Evolutionary conservation across 1,140 invertebrate genomes (phyloP).

Genomic region (Dysdera silvatica): DNA sequence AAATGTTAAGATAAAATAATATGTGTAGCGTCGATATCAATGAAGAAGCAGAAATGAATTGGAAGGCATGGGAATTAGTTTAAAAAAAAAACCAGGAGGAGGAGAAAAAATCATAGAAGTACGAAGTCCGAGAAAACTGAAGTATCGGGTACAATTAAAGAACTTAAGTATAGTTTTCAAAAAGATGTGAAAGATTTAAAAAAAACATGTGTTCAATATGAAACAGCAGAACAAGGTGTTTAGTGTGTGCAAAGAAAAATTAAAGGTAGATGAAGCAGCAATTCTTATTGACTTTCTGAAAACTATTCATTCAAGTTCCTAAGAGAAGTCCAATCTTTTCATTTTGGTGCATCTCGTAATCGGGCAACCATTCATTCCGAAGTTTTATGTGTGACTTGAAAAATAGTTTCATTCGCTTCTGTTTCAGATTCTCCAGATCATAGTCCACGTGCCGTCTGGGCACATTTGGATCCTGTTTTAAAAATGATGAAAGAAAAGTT

Average conservation of each 20-base stretch:
- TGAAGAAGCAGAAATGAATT: too few relatives aligned
- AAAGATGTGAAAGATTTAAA: not conserved
- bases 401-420: slow-evolving; percentile 1
- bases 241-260: not conserved
- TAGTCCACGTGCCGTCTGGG: slow-evolving; percentile 1
- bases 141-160: too few relatives aligned
- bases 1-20: too few relatives aligned
- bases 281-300: slow-evolving; percentile 1
- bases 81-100: too few relatives aligned
- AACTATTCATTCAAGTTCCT: not conserved
- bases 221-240: slow-evolving; percentile 1
- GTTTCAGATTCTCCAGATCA: slow-evolving; percentile 1
- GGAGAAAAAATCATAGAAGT: too few relatives aligned
- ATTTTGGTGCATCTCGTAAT: slow-evolving; percentile 4
- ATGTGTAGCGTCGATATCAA: too few relatives aligned
- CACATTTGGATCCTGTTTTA: slow-evolving; percentile 2
- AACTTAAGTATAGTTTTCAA: not conserved
- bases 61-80: too few relatives aligned
- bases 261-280: slow-evolving; percentile 11
- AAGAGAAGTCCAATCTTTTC: slow-evolving; percentile 7
- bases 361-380: not conserved
- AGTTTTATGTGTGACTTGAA: slow-evolving; percentile 8
- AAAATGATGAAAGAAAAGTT: slow-evolving; percentile 2
- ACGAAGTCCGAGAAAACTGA: too few relatives aligned
- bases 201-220: too few relatives aligned